Base-by-base conservation (phyloP, 2,113 vertebrate genomes). In the Mirounga angustirostris region DNA sequence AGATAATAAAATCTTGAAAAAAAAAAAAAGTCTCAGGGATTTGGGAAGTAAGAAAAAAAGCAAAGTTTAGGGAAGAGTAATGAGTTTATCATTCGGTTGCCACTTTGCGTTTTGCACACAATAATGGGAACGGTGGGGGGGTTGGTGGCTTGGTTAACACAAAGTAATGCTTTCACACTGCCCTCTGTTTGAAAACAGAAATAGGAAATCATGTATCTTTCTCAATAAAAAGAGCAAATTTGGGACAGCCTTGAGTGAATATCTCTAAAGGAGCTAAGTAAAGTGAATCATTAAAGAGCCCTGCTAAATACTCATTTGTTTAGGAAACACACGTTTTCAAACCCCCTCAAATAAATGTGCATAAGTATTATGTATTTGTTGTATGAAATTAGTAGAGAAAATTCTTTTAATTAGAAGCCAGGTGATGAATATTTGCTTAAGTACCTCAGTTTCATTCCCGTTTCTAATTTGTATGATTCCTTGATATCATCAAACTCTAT, bases 141-240 rank as follows among this genome's bases (percentile, higher is more conserved):
- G 3, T 67, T 33, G 71, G 30, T 79, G 50, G 13, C 56, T 86
- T 50, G 58, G 24, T 67, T 82, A 73, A 89, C 24, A 76, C 56
- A 30, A 24, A 86, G 59, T 52, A 82, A 40, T 82, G 14, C 33
- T 74, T 86, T 82, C n/a, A 54, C 30, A 5, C 10, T 67, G 26
- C 79, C 73, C 33, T 92, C 14, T 76, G 7, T 33, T 36, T 76
- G 61, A 59, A 91, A 84, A 80, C 50, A 94, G 36, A 58, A 40
- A 43, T 0, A 61, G 82, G 43, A 90, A 58, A 84, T 79, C 19
- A 26, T 46, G 1, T 56, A 12, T 89, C 19, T 85, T 76, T 95
- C 21, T 86, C 16, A 97, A 69, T 96, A 79, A 63, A 94, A 71
- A 88, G 61, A 71, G 52, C 87, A 76, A 84, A 93, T 12, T 61